A percentile compares a stretch with the other conserved stretches of the same genome.
Evolutionary conservation across 2,113 vertebrate species (phyloP).

Genomic region (Oryzias celebensis): DNA sequence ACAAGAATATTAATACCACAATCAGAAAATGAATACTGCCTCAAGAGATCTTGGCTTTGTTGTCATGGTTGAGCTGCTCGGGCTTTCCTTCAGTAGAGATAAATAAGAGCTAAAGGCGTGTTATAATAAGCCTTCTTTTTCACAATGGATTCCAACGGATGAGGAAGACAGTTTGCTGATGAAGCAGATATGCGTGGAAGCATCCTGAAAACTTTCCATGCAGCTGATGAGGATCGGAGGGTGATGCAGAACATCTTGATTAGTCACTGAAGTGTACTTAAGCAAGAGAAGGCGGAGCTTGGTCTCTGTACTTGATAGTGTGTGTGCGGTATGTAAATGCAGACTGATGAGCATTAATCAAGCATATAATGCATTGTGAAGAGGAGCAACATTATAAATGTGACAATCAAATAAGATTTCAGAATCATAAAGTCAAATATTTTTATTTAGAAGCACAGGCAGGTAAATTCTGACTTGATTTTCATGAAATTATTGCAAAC

Average conservation of each 20-base stretch:
- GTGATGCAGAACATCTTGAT: conserved; percentile 27
- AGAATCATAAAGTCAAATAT: no score
- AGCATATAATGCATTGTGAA: no score
- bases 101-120: conserved; percentile 48
- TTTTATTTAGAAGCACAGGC: no score
- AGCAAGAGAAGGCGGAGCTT: not conserved
- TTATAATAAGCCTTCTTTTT: conserved; percentile 29
- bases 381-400: no score
- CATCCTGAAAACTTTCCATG: conserved; percentile 17
- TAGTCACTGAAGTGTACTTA: conserved; percentile 17
- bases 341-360: no score
- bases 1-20: conserved; percentile 1
- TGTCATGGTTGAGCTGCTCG: conserved; percentile 28
- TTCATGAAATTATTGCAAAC: no score
- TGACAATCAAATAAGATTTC: no score
- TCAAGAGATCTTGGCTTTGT: conserved; percentile 30
- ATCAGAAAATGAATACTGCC: conserved; percentile 29
- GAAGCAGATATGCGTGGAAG: conserved; percentile 35
- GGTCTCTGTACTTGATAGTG: no score
- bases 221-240: conserved; percentile 33
- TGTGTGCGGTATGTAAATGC: no score
- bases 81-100: conserved; percentile 36
- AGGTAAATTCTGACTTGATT: no score
- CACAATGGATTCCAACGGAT: conserved; percentile 14
- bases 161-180: conserved; percentile 50